Evolutionary conservation across 2,797 vertebrate species (phyloP).

Genomic region (Peromyscus melanophrys): DNA sequence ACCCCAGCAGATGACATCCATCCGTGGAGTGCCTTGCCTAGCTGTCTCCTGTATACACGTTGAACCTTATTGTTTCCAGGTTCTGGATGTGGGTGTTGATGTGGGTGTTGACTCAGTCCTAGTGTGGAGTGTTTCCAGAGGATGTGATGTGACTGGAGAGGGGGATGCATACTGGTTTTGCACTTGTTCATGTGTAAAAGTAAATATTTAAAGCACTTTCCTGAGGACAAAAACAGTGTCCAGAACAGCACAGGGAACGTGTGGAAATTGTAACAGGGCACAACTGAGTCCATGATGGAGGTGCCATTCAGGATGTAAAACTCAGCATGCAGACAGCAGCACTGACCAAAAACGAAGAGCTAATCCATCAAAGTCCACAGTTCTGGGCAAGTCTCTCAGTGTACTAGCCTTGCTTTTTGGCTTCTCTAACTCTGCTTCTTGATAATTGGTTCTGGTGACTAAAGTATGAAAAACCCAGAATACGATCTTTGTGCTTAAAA

Average conservation of each 20-base stretch:
- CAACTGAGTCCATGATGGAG: neutral
- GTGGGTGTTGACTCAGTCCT: neutral
- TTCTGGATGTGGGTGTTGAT: neutral
- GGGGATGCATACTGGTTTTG: neutral
- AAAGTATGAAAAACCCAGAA: neutral
- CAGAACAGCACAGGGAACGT: neutral
- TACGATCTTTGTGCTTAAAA: neutral
- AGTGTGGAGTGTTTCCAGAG: neutral
- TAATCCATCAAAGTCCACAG: neutral
- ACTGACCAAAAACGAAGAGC: neutral
- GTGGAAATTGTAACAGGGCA: neutral
- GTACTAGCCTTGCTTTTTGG: too few species aligned
- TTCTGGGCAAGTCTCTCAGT: neutral
- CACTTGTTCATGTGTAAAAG: neutral
- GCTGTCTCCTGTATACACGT: neutral
- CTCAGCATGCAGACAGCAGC: neutral
- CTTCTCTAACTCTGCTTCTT: neutral
- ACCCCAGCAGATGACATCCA: neutral
- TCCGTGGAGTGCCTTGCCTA: neutral
- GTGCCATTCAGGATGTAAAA: neutral
- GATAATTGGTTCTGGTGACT: neutral
- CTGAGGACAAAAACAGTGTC: neutral
- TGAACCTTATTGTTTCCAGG: neutral
- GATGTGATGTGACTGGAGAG: rapidly evolving
- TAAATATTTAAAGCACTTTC: neutral